Evolutionary conservation across 1,140 invertebrate species (phyloP).

Genomic region (Drosophila melanogaster): DNA sequence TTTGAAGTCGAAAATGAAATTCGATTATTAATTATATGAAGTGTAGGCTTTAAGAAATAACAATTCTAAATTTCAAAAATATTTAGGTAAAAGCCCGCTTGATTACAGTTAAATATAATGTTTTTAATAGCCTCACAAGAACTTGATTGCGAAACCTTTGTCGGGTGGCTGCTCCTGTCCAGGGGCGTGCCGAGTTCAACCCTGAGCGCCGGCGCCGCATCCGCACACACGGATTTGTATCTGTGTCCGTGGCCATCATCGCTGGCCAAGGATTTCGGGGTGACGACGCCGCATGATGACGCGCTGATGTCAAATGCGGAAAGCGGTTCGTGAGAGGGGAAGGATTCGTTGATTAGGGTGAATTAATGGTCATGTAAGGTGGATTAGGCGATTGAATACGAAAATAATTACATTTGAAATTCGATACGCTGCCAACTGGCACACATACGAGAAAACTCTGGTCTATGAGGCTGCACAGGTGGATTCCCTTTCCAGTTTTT

Average conservation of each 20-base stretch:
- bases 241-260: slow-evolving; percentile 40
- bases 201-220: slow-evolving; percentile 58
- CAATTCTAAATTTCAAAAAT: neutral
- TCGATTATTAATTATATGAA: neutral
- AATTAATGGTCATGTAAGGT: slow-evolving; percentile 85
- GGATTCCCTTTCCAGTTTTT: slow-evolving; percentile 20
- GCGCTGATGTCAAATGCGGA: slow-evolving; percentile 67
- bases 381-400: slow-evolving; percentile 84
- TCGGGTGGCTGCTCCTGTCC: slow-evolving; percentile 45
- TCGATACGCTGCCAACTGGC: slow-evolving; percentile 79
- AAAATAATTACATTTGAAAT: slow-evolving; percentile 85
- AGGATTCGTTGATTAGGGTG: slow-evolving; percentile 81
- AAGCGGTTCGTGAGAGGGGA: slow-evolving; percentile 27
- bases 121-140: no score
- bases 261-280: slow-evolving; percentile 38
- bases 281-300: slow-evolving; percentile 58
- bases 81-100: neutral
- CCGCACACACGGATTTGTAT: slow-evolving; percentile 39
- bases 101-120: neutral
- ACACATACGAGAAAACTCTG: slow-evolving; percentile 5
- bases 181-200: slow-evolving; percentile 55
- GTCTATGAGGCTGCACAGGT: slow-evolving; percentile 49
- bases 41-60: neutral
- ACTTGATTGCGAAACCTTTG: slow-evolving; percentile 9
- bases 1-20: neutral